Conservation (phyloP, 2,888 invertebrate species). For the Tigriopus californicus region DNA sequence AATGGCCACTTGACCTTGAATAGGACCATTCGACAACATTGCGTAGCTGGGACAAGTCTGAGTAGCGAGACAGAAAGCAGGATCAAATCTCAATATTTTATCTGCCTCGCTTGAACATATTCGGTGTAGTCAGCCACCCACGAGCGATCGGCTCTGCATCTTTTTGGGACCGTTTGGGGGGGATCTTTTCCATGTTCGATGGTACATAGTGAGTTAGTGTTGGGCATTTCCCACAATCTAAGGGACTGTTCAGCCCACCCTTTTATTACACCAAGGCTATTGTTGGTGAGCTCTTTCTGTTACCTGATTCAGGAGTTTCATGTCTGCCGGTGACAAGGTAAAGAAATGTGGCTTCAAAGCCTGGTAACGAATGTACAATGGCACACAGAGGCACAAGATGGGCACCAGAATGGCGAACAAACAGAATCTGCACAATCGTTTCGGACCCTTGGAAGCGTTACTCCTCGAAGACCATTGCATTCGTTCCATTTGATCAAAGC, state of each 20-base stretch:
- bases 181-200: not conserved
- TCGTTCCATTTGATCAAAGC: not conserved
- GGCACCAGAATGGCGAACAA: constrained; percentile 45
- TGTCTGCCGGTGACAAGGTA: constrained; percentile 53
- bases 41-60: not conserved
- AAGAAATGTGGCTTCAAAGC: constrained; percentile 46
- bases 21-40: not conserved
- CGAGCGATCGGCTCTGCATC: not conserved
- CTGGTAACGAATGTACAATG: constrained; percentile 45
- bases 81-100: not conserved
- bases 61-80: not conserved
- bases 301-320: constrained; percentile 37
- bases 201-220: not conserved
- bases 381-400: constrained; percentile 42
- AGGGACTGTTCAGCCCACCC: too few species aligned
- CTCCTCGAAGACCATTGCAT: not conserved
- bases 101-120: not conserved
- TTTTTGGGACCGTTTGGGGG: not conserved
- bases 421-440: constrained; percentile 41
- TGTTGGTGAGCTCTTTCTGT: not conserved
- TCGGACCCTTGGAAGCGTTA: constrained; percentile 32
- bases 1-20: too few species aligned
- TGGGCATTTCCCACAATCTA: not conserved
- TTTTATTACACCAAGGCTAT: too few species aligned
- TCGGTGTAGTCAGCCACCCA: too few species aligned